These are phyloP conservation scores for Arbacia lixula DNA, from an alignment of 53 echinoderm and acorn worm species.

Conservation along the genomic window DNA sequence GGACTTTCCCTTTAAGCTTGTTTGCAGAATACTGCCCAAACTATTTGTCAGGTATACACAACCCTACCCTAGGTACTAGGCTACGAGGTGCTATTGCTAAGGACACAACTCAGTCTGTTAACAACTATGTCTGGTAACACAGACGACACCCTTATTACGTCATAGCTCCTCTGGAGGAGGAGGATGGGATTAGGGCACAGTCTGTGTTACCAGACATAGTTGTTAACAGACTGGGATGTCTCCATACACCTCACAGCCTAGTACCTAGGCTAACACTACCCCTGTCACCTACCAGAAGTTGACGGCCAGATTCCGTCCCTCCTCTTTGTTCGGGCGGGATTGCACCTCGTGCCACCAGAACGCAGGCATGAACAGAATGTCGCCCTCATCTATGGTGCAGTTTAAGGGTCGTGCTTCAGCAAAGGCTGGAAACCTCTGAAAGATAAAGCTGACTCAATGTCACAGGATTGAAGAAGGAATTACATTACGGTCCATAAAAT, in stretches of 20 bases:
- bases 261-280: neutral
- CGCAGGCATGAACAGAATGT: conserved; percentile 94
- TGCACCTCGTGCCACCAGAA: conserved; percentile 99
- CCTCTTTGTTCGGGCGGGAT: conserved; percentile 79
- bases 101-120: too few relatives aligned
- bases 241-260: neutral
- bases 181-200: neutral
- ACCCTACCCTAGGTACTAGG: too few relatives aligned
- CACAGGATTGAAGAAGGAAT: too few relatives aligned
- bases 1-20: too few relatives aligned
- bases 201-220: neutral
- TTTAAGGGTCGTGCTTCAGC: conserved; percentile 75
- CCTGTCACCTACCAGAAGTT: conserved; percentile 78
- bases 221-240: neutral
- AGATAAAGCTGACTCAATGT: neutral
- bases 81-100: too few relatives aligned
- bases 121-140: too few relatives aligned
- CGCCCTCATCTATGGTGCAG: conserved; percentile 91
- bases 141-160: too few relatives aligned
- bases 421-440: conserved; percentile 88
- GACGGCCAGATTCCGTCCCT: conserved; percentile 83
- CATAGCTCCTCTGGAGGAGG: too few relatives aligned
- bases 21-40: too few relatives aligned
- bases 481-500: too few relatives aligned
- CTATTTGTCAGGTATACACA: too few relatives aligned